Base-by-base conservation (phyloP, 2,113 vertebrate species). In the Oncorhynchus masou region DNA sequence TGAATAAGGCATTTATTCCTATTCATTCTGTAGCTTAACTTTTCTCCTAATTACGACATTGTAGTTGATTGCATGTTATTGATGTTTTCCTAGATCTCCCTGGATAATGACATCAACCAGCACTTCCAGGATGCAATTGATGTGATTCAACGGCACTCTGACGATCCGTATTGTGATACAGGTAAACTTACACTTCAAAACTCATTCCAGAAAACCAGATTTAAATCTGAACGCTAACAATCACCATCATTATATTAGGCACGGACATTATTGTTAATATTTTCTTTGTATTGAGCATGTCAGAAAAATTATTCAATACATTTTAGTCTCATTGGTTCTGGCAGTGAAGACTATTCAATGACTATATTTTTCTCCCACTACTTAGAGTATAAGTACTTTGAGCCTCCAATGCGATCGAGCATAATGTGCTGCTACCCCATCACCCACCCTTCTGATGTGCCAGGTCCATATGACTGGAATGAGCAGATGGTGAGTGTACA, bases 81-180 rank as follows among this genome's bases (percentile, higher is more conserved):
- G 6, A 54, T 71, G 8, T 24, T 19, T 27, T 34, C 19, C 19
- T 72, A 98, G 96, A 92, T 69, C 74, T 93, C 92, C 84, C 48
- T 91, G 78, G 94, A 97, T 66, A 94, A 90, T 70, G 96, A 99
- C 24, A 88, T 94, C 59, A 95, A 95, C 77, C 95, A 97, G 77
- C 93, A 95, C 59, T 96, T 98, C 16, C 94, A 98, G 87, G 97
- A 99, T 84, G 97, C 96, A 0, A 95, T 98, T 12, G 96, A 99
- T 71, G 94, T 99, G n/a, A 90, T 99, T 86, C 95, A 95, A 68
- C 93, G 96, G 20, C 94, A 98, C 82, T 97, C 96, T 2, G 71
- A 88, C 20, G 88, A 89, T 72, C 88, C 91, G n/a, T 91, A 93
- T 79, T 94, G 90, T 2, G 92, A 92, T 39, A 70, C 88, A 85